Base-by-base conservation (phyloP, 2,888 invertebrate species). In the Hirtodrosophila trivittata region DNA sequence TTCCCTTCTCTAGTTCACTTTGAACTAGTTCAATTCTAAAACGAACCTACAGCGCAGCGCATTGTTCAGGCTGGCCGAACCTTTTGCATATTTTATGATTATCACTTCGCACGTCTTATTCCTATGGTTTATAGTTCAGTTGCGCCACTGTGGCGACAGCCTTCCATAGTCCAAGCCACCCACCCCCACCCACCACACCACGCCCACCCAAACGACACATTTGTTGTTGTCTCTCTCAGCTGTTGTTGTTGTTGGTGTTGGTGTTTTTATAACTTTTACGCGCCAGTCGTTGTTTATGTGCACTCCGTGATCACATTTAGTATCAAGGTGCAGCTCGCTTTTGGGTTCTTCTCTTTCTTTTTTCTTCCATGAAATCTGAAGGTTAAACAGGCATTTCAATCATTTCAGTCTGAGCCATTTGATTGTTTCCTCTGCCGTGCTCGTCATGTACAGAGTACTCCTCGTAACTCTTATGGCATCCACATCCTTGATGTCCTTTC, bases 221-320 rank as follows among this genome's bases (percentile, higher is more conserved):
- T 35, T 37, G 18, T 33, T 49, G 30, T 30, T 54, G 46, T 10
- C 45, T 41, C 38, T 26, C 12, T 14, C 13, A 12, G 30, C 14
- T 14, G 43, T 9, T 52, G 46, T 43, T 26, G 21, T 14, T 41
- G 42, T 28, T 25, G 45, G 18, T 56, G 21, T 37, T 66, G 52
- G 51, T 75, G 60, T 28, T 66, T 64, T 46, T 72, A 57, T 58
- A 62, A 64, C 75, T 66, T 69, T 58, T 62, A 62, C 69, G 58
- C 70, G 66, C 8, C 62, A 58, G 41, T 51, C 69, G 46, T 71
- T 83, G 80, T 78, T 85, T 78, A 81, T 81, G 83, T 74, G 60
- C 64, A 55, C 57, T 81, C 64, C 86, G 80, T 81, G 80, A 81
- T 86, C 83, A 65, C 83, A 85, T 86, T 86, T 81, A 65, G 49